Percentiles rank a stretch among this genome's conserved stretches.
Evolutionary conservation across 2,797 vertebrate species (phyloP).

Genomic region (Columba guinea): DNA sequence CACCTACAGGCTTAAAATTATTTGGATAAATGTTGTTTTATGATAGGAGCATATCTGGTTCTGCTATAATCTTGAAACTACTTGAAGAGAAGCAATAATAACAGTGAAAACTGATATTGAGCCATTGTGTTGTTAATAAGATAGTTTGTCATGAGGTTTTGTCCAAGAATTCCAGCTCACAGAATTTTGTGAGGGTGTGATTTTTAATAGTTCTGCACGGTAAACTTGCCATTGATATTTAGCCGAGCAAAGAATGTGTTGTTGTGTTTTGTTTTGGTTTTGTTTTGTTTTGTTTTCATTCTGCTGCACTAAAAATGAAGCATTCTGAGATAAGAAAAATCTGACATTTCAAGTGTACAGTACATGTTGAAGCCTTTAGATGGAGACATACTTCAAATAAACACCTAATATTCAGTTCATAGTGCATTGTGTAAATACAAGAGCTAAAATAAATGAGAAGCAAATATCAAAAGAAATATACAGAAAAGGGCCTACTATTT

Average conservation of each 20-base stretch:
- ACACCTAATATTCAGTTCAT: conserved; percentile 28
- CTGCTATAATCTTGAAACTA: background rate
- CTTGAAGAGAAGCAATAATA: background rate
- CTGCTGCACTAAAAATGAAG: background rate
- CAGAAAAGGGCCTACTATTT: conserved; percentile 26
- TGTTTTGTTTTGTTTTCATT: background rate
- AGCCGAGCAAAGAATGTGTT: background rate
- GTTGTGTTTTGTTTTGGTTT: background rate
- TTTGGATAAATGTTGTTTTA: background rate
- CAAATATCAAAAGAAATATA: conserved; percentile 38
- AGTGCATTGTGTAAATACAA: conserved; percentile 51
- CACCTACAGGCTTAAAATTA: background rate
- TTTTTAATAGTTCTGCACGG: background rate
- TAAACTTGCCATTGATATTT: background rate
- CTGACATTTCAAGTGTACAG: conserved; percentile 29
- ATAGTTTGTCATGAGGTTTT: background rate
- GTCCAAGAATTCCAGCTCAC: background rate
- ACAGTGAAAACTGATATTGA: background rate
- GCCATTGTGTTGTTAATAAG: background rate
- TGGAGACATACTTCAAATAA: conserved; percentile 90
- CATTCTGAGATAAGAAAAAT: background rate
- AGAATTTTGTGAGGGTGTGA: background rate
- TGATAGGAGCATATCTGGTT: background rate
- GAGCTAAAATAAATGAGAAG: conserved; percentile 35
- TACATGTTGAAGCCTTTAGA: conserved; percentile 84